phyloP scores from a whole-genome alignment of 2,888 invertebrate species.

The Dichetophora obliterata region DNA sequence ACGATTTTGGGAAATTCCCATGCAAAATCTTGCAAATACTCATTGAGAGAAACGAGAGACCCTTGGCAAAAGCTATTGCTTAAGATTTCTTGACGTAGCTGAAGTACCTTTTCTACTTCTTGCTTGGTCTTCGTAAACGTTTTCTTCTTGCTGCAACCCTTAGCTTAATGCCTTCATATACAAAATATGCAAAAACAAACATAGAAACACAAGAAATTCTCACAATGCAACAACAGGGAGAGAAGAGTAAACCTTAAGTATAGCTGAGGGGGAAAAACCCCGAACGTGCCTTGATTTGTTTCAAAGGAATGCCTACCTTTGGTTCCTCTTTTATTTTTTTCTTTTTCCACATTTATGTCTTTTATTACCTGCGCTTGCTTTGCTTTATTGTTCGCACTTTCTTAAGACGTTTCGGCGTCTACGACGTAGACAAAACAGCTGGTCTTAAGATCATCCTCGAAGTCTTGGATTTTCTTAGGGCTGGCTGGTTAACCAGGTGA shows the following conservation, averaged over 20 bases:
- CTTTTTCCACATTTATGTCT: background rate
- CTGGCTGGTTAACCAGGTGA: conserved; percentile 56
- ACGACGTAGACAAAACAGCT: background rate
- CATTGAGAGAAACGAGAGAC: conserved; percentile 19
- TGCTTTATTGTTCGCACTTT: conserved; percentile 28
- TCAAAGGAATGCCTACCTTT: conserved; percentile 9
- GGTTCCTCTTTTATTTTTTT: conserved; percentile 6
- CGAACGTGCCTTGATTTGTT: conserved; percentile 51
- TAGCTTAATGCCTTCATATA: background rate
- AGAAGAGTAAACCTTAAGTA: background rate
- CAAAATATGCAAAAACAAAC: conserved; percentile 37
- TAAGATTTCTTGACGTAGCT: conserved; percentile 4
- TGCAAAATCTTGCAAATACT: conserved; percentile 40
- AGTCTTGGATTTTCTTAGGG: conserved; percentile 49
- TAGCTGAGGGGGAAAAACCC: conserved; percentile 50
- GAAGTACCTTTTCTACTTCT: background rate
- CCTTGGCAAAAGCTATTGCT: conserved; percentile 23
- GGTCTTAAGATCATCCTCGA: conserved; percentile 32
- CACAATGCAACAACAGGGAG: background rate
- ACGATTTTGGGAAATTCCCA: conserved; percentile 55
- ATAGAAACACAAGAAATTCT: conserved; percentile 40
- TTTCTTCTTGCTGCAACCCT: background rate
- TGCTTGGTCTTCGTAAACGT: background rate
- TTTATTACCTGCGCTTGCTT: conserved; percentile 6
- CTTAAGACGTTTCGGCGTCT: conserved; percentile 56